Percentiles rank a stretch among this genome's conserved stretches.
phyloP scores from a whole-genome alignment of 2,888 invertebrate genomes.

The Empis stercorea region DNA sequence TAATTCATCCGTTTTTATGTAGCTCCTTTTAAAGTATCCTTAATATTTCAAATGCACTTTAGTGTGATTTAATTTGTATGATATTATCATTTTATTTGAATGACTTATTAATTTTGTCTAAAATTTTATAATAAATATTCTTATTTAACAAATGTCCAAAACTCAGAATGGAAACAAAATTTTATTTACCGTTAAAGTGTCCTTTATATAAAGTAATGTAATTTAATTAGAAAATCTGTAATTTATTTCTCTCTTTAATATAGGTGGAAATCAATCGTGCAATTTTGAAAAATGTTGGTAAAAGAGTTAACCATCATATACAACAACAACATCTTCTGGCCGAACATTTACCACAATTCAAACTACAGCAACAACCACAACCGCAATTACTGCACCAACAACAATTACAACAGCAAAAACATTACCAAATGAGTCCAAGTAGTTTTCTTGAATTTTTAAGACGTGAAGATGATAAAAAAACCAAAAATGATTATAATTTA shows the following conservation, averaged over 20 bases:
- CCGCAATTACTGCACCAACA: constrained; percentile 14
- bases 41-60: no score
- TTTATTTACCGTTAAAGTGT: no score
- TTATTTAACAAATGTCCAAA: no score
- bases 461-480: not conserved
- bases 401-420: constrained; percentile 12
- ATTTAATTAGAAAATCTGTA: no score
- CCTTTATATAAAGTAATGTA: no score
- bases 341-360: constrained; percentile 6
- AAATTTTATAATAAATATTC: no score
- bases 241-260: not conserved
- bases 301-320: constrained; percentile 38
- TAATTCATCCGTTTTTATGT: no score
- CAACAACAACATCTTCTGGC: constrained; percentile 13
- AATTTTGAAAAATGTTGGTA: constrained; percentile 63
- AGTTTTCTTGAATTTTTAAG: constrained; percentile 18
- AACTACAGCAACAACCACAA: constrained; percentile 15
- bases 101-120: no score
- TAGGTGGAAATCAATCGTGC: constrained; percentile 58
- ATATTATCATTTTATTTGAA: no score
- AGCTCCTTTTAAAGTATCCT: no score
- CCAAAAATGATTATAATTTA: constrained; percentile 11
- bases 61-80: no score
- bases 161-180: no score
- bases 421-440: constrained; percentile 2